phyloP scores from a whole-genome alignment of 2,888 invertebrate genomes.

The Ganaspis brasiliensis region DNA sequence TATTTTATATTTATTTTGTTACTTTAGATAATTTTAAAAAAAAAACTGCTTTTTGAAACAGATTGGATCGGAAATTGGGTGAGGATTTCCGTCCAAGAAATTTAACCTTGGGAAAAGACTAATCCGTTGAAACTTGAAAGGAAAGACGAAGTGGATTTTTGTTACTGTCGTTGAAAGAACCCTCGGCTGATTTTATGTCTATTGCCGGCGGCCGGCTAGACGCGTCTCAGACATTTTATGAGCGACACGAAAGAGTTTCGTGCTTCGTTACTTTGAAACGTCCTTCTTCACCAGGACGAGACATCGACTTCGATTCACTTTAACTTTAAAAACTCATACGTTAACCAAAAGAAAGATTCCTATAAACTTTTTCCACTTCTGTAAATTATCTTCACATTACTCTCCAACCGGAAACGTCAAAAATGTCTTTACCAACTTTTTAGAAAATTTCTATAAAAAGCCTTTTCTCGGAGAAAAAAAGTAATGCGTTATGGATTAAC shows the following conservation, averaged over 20 bases:
- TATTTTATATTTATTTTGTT: too few relatives aligned
- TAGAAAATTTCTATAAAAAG: too few relatives aligned
- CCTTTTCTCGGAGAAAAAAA: too few relatives aligned
- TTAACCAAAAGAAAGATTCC: neutral
- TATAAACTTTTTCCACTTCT: neutral
- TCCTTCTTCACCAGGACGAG: slow-evolving; percentile 25
- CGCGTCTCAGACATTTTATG: slow-evolving; percentile 49
- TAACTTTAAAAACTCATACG: slow-evolving; percentile 6
- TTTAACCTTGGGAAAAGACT: slow-evolving; percentile 9
- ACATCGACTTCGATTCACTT: slow-evolving; percentile 17
- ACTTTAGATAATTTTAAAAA: neutral
- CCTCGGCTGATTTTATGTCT: slow-evolving; percentile 22
- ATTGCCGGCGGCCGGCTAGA: slow-evolving; percentile 39
- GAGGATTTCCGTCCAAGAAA: neutral
- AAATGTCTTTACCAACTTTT: neutral
- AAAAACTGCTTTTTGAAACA: neutral
- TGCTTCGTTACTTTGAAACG: slow-evolving; percentile 46
- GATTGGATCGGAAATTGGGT: neutral
- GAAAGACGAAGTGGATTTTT: slow-evolving; percentile 18
- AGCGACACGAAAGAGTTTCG: slow-evolving; percentile 48
- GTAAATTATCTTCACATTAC: slow-evolving; percentile 17
- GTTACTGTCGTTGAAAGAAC: slow-evolving; percentile 8
- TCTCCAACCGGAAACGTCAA: neutral
- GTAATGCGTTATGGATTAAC: too few relatives aligned
- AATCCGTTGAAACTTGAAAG: neutral